A percentile compares a stretch with the other conserved stretches of the same genome.
Evolutionary conservation across 2,113 vertebrate genomes (phyloP).

Genomic region (Isurus oxyrinchus): DNA sequence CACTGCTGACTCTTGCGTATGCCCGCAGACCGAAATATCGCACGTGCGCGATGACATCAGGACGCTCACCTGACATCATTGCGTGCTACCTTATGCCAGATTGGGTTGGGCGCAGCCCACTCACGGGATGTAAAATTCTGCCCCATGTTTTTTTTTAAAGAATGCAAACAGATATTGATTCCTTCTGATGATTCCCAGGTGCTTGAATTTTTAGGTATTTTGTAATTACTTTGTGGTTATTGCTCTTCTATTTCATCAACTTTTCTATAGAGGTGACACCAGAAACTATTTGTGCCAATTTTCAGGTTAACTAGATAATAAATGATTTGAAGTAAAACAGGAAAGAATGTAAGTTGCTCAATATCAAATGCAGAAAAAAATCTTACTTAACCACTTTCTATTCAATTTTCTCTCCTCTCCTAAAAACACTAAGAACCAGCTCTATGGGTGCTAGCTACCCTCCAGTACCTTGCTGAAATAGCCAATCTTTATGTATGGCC

Average conservation of each 20-base stretch:
- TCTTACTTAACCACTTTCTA: not conserved
- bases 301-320: not conserved
- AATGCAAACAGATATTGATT: too few relatives aligned
- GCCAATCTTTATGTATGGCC: not conserved
- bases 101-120: too few relatives aligned
- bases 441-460: not conserved
- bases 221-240: not conserved
- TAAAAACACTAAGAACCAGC: not conserved
- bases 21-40: too few relatives aligned
- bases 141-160: too few relatives aligned
- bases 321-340: not conserved
- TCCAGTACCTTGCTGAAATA: not conserved
- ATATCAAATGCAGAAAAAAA: not conserved
- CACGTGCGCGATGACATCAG: too few relatives aligned
- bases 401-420: not conserved
- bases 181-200: not conserved
- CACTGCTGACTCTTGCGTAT: too few relatives aligned
- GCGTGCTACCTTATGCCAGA: too few relatives aligned
- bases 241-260: not conserved
- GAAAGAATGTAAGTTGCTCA: not conserved
- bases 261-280: not conserved
- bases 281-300: not conserved
- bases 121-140: too few relatives aligned
- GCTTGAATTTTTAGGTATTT: not conserved
- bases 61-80: too few relatives aligned